phyloP scores from a whole-genome alignment of 2,888 invertebrate species.

The Acanthosepion lycidas region DNA sequence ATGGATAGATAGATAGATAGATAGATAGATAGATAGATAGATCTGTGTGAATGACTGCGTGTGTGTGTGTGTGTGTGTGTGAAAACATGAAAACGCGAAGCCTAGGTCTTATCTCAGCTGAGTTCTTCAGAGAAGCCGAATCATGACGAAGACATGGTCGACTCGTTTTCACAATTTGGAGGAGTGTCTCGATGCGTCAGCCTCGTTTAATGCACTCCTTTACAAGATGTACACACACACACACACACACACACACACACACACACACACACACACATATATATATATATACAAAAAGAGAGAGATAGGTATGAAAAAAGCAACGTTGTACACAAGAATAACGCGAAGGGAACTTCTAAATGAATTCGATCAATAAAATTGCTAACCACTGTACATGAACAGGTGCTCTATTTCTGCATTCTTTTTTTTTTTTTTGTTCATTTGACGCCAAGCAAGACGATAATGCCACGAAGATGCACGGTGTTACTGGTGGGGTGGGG shows the following conservation, averaged over 20 bases:
- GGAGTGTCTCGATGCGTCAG: not conserved
- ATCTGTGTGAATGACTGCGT: too few relatives aligned
- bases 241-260: not conserved
- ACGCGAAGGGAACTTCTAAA: too few relatives aligned
- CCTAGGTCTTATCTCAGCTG: not conserved
- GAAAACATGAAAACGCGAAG: not conserved
- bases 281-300: not conserved
- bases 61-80: not conserved
- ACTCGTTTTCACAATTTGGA: not conserved
- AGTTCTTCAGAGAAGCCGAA: not conserved
- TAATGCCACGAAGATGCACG: too few relatives aligned
- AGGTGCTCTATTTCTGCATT: too few relatives aligned
- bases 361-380: too few relatives aligned
- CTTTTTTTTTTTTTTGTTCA: not conserved
- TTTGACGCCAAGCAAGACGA: too few relatives aligned
- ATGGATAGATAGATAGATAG: too few relatives aligned
- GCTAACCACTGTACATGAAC: too few relatives aligned
- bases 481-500: too few relatives aligned
- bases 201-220: not conserved
- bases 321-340: too few relatives aligned
- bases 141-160: not conserved
- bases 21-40: too few relatives aligned
- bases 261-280: not conserved
- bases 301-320: too few relatives aligned
- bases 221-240: not conserved